These are phyloP conservation scores for Musca domestica DNA, from an alignment of 1,140 invertebrate genomes.

Conservation along the genomic window DNA sequence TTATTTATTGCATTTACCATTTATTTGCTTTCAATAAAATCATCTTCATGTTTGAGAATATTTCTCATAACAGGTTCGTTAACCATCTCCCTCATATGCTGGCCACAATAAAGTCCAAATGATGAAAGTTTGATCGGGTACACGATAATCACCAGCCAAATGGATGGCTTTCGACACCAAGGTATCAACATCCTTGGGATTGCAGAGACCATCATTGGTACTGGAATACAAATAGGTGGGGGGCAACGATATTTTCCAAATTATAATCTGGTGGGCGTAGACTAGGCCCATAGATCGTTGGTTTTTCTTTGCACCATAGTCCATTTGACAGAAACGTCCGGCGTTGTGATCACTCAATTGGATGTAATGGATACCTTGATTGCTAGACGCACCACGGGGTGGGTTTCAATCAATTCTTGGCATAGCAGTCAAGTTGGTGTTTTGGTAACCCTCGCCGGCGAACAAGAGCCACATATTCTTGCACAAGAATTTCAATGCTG, in stretches of 20 bases:
- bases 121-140: constrained; percentile 55
- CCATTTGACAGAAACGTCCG: constrained; percentile 38
- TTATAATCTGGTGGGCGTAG: constrained; percentile 60
- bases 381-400: constrained; percentile 50
- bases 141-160: constrained; percentile 48
- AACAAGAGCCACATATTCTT: constrained; percentile 47
- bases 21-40: background rate
- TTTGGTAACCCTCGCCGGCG: constrained; percentile 34
- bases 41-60: constrained; percentile 4
- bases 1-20: too few species aligned
- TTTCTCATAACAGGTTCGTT: constrained; percentile 52
- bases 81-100: constrained; percentile 53
- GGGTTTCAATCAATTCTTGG: constrained; percentile 40
- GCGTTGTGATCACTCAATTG: constrained; percentile 31
- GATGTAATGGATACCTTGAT: constrained; percentile 36
- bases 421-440: constrained; percentile 37
- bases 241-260: constrained; percentile 59
- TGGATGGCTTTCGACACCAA: constrained; percentile 54
- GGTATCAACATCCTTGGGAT: constrained; percentile 56
- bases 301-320: constrained; percentile 51
- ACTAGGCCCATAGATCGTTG: constrained; percentile 52
- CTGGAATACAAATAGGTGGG: constrained; percentile 70
- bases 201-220: constrained; percentile 65
- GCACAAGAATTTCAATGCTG: constrained; percentile 28
- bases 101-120: constrained; percentile 60